phyloP scores from a whole-genome alignment of 2,888 invertebrate species.

The Orthonychiurus folsomi region DNA sequence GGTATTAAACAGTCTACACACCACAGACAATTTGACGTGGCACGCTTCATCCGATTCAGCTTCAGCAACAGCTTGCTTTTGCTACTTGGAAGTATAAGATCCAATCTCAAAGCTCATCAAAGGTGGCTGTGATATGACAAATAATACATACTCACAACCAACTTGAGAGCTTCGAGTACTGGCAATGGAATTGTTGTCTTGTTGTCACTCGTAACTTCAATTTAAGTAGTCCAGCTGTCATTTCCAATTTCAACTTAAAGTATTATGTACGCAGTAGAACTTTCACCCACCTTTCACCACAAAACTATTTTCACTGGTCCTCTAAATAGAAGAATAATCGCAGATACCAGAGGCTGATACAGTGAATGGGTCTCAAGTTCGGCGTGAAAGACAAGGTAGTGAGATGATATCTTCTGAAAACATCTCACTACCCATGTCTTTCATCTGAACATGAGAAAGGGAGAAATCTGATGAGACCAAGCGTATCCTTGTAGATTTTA shows the following conservation, averaged over 20 bases:
- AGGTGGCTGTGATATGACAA: slow-evolving; percentile 93
- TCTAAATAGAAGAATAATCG: too few relatives aligned
- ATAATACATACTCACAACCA: slow-evolving; percentile 66
- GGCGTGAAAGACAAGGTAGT: slow-evolving; percentile 99
- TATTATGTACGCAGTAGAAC: too few relatives aligned
- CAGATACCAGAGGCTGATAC: too few relatives aligned
- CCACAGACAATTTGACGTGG: slow-evolving; percentile 74
- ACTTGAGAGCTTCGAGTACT: slow-evolving; percentile 61
- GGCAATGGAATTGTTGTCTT: too few relatives aligned
- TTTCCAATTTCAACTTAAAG: too few relatives aligned
- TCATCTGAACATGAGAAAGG: slow-evolving; percentile 58
- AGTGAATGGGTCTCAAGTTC: not conserved
- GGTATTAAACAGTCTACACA: slow-evolving; percentile 52
- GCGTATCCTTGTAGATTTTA: too few relatives aligned
- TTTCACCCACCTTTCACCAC: too few relatives aligned
- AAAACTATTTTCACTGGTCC: slow-evolving; percentile 9
- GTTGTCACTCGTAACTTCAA: not conserved
- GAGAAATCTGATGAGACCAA: too few relatives aligned
- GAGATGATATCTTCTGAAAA: slow-evolving; percentile 62
- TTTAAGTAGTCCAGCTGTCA: too few relatives aligned
- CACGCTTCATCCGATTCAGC: slow-evolving; percentile 44
- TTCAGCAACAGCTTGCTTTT: not conserved
- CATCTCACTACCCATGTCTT: slow-evolving; percentile 99
- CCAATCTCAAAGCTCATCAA: slow-evolving; percentile 70
- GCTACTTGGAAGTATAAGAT: not conserved